Evolutionary conservation across 2,888 invertebrate species (phyloP).

Genomic region (Chymomyza caudatula): DNA sequence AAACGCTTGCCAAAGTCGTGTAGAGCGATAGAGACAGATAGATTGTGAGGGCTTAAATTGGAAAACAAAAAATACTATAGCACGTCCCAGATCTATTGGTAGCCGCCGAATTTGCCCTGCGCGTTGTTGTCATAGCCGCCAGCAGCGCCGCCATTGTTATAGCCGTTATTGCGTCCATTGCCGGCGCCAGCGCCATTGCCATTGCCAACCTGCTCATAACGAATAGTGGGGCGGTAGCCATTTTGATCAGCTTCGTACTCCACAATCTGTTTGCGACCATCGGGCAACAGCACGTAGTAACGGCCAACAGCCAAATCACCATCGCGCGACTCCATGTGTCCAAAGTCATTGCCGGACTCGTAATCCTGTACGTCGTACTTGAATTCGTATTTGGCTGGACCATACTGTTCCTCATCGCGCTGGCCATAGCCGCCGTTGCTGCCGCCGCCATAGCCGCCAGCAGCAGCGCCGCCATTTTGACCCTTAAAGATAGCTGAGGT

Average conservation of each 20-base stretch:
- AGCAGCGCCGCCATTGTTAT: slow-evolving; percentile 39
- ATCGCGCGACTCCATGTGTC: slow-evolving; percentile 83
- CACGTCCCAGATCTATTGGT: slow-evolving; percentile 52
- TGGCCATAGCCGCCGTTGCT: slow-evolving; percentile 52
- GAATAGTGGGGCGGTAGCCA: slow-evolving; percentile 84
- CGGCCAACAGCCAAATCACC: slow-evolving; percentile 82
- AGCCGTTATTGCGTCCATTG: slow-evolving; percentile 54
- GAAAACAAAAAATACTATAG: slow-evolving; percentile 34
- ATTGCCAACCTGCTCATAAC: slow-evolving; percentile 82
- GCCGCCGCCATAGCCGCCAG: slow-evolving; percentile 43
- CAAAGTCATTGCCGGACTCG: slow-evolving; percentile 83
- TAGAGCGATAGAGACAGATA: slow-evolving; percentile 55
- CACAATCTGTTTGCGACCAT: slow-evolving; percentile 85
- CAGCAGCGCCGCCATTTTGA: slow-evolving; percentile 51
- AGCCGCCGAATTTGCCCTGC: slow-evolving; percentile 72
- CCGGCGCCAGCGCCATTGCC: slow-evolving; percentile 60
- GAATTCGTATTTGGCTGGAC: slow-evolving; percentile 84
- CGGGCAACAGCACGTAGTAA: slow-evolving; percentile 84
- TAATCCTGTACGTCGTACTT: slow-evolving; percentile 84
- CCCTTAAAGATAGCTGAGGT: slow-evolving; percentile 79
- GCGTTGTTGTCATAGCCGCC: slow-evolving; percentile 73
- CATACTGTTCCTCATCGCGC: slow-evolving; percentile 79
- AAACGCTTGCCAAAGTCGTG: slow-evolving; percentile 20
- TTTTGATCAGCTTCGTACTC: slow-evolving; percentile 84
- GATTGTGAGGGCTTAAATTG: slow-evolving; percentile 53